These are phyloP conservation scores for Philaethria dido DNA, from an alignment of 2,888 invertebrate genomes.

Conservation along the genomic window DNA sequence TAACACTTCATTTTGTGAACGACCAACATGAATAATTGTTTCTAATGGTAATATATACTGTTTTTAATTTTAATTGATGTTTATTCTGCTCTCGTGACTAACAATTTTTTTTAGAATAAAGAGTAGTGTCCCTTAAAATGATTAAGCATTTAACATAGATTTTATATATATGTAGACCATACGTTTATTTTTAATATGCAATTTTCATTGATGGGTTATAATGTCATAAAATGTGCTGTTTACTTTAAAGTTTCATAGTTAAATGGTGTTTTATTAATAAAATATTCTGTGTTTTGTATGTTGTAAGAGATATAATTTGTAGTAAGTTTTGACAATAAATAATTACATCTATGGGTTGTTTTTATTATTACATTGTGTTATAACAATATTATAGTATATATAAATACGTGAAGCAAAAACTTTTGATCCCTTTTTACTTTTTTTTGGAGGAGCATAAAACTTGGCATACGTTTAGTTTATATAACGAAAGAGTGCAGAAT, in stretches of 20 bases:
- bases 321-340: conserved; percentile 48
- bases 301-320: conserved; percentile 50
- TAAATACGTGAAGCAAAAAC: too few relatives aligned
- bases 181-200: conserved; percentile 81
- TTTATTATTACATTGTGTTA: too few relatives aligned
- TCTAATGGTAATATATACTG: conserved; percentile 63
- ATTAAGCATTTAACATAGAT: conserved; percentile 80
- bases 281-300: conserved; percentile 47
- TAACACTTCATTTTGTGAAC: conserved; percentile 52
- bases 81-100: conserved; percentile 70
- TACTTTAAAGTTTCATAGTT: conserved; percentile 49
- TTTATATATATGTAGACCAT: conserved; percentile 71
- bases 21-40: conserved; percentile 75
- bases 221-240: conserved; percentile 64
- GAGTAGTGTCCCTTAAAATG: conserved; percentile 74
- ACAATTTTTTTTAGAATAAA: conserved; percentile 64
- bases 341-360: conserved; percentile 41
- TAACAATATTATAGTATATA: too few relatives aligned
- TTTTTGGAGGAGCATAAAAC: too few relatives aligned
- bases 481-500: too few relatives aligned
- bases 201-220: conserved; percentile 79
- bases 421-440: too few relatives aligned
- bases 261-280: conserved; percentile 45
- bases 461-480: too few relatives aligned
- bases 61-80: conserved; percentile 74